Base-by-base conservation (phyloP, 2,888 invertebrate genomes). In the Phortica magna region DNA sequence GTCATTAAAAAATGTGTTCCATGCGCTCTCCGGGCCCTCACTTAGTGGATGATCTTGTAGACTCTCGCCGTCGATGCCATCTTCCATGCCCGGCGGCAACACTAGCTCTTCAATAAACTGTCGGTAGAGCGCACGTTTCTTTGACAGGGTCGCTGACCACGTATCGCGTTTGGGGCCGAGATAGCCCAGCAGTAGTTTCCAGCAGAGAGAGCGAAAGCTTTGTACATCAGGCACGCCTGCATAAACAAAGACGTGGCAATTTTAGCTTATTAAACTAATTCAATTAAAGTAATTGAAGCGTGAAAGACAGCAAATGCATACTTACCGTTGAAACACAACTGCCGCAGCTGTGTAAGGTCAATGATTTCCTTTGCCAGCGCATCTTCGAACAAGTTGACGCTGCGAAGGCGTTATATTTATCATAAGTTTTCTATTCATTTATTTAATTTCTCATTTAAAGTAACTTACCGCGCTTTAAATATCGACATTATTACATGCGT, bases 1-100 rank as follows among this genome's bases (percentile, higher is more conserved):
- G 91, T 99, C 99, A 91, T 96, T 97, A 92, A 99, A 99, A 92
- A 96, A 99, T 3, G 95, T 96, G 86, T 91, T 96, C 99, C 99
- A 99, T 70, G 97, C 96, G 90, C 98, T 98, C 83, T 97, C 96
- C 0, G 99, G 98, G 85, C 96, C 97, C 82, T 96, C 95, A 91
- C 97, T 98, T 73, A 99, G 92, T 0, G 99, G 99, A 94, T 99
- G 97, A 91, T 98, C 97, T 57, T 86, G 84, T 22, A 89, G 76
- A 64, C 80, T 81, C 79, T 84, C 84, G 82, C 84, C 87, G 3
- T 55, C 31, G n/a, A 19, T 76, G 42, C 79, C 83, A 19, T 93
- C 91, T 76, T 93, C 94, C 17, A 55, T 7, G 57, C 97, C 97
- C 0, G 98, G 98, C 77, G 95, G 95, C 2, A 97, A 95, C 77